Conservation (phyloP, 2,888 invertebrate genomes). For the Ganaspis brasiliensis region DNA sequence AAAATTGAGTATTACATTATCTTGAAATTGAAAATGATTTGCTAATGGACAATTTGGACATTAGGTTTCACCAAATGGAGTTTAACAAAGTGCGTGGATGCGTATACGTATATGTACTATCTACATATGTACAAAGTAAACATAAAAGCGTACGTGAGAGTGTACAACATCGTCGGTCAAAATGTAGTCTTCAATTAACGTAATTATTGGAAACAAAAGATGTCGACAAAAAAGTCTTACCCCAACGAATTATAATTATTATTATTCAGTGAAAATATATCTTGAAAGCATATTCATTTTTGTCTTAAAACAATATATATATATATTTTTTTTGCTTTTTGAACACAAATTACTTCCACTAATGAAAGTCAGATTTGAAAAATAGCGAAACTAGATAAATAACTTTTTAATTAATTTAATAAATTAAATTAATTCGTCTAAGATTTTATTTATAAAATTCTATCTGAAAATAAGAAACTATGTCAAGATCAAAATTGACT, state of each 20-base stretch:
- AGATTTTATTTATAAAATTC: background rate
- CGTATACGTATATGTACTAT: conserved; percentile 70
- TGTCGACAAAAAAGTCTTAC: conserved; percentile 1
- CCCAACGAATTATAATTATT: background rate
- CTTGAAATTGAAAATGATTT: conserved; percentile 13
- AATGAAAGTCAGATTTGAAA: background rate
- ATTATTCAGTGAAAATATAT: background rate
- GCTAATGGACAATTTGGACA: conserved; percentile 29
- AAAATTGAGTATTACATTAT: background rate
- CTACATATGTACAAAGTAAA: conserved; percentile 77
- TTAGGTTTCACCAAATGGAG: conserved; percentile 2
- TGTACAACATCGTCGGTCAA: conserved; percentile 59
- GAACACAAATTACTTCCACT: too few species aligned
- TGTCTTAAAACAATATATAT: too few species aligned
- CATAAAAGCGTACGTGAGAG: conserved; percentile 71
- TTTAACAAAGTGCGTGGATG: conserved; percentile 67
- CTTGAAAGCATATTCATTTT: background rate
- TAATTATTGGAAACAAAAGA: background rate
- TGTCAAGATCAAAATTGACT: background rate
- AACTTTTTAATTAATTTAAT: background rate
- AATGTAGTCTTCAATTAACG: conserved; percentile 26
- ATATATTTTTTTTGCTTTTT: too few species aligned
- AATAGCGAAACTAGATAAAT: background rate
- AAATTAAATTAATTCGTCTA: background rate
- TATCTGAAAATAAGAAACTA: background rate